These are phyloP conservation scores for Agelas oroides DNA, from an alignment of 37 sponge, comb jelly and placozoan species.

Conservation along the genomic window DNA sequence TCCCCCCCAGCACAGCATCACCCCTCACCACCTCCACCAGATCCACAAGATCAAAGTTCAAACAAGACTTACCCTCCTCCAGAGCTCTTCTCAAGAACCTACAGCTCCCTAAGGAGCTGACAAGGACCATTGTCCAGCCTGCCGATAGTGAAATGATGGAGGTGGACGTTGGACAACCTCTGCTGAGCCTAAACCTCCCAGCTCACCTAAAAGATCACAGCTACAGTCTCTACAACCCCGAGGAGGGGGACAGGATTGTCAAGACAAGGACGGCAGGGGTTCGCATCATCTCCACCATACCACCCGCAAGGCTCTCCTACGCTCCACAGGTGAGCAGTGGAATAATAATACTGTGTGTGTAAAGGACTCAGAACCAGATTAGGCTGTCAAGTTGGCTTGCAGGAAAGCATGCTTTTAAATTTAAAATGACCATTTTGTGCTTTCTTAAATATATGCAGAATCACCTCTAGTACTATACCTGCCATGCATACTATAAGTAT, in stretches of 20 bases:
- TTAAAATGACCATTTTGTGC: no score
- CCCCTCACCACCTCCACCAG: background rate
- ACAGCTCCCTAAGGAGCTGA: background rate
- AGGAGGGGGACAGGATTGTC: conserved; percentile 50
- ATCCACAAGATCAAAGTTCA: conserved; percentile 6
- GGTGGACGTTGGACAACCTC: conserved; percentile 73
- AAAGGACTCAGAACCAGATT: background rate
- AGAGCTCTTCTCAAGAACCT: background rate
- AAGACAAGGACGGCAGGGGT: background rate
- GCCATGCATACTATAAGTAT: no score
- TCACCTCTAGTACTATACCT: no score
- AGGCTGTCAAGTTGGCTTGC: background rate
- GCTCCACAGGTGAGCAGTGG: conserved; percentile 55
- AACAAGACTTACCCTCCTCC: background rate
- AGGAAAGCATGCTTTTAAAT: background rate
- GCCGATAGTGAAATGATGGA: conserved; percentile 53
- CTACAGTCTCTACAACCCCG: conserved; percentile 77
- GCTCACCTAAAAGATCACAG: conserved; percentile 59
- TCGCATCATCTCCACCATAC: conserved; percentile 37
- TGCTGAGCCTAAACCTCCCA: conserved; percentile 46
- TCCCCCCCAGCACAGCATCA: background rate
- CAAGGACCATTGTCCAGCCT: conserved; percentile 15
- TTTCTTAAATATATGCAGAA: no score
- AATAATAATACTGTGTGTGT: background rate
- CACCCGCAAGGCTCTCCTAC: conserved; percentile 74